These are phyloP conservation scores for Atherinomorus stipes DNA, from an alignment of 2,113 vertebrate species.

Conservation along the genomic window DNA sequence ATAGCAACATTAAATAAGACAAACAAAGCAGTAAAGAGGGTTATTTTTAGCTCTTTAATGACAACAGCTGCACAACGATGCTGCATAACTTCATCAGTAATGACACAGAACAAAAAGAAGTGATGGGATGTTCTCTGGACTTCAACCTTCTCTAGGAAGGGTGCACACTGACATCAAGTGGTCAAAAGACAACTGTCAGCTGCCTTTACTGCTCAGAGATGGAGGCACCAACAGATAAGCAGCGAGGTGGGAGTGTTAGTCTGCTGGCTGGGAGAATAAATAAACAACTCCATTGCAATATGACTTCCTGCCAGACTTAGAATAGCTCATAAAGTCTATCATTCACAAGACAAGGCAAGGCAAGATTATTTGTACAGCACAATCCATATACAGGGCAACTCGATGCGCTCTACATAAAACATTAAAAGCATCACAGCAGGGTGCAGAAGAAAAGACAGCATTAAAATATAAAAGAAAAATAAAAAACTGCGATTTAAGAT, in stretches of 20 bases:
- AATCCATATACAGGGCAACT: too few species aligned
- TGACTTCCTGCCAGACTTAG: too few species aligned
- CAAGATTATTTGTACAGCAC: too few species aligned
- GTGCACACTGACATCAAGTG: conserved; percentile 75
- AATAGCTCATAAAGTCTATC: too few species aligned
- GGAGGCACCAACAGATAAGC: neutral
- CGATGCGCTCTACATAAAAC: too few species aligned
- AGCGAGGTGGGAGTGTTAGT: neutral
- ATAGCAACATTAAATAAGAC: neutral
- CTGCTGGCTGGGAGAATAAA: too few species aligned
- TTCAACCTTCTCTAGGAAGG: conserved; percentile 31
- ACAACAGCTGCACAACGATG: neutral
- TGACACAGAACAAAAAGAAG: conserved; percentile 16
- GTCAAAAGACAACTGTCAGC: conserved; percentile 60
- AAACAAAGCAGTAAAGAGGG: neutral
- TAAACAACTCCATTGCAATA: too few species aligned
- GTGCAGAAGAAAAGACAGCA: too few species aligned
- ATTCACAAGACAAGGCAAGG: too few species aligned
- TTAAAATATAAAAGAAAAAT: too few species aligned
- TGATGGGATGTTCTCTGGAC: conserved; percentile 28
- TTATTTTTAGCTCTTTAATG: neutral
- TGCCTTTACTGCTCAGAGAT: neutral
- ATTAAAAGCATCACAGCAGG: too few species aligned
- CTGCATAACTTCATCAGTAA: conserved; percentile 2
- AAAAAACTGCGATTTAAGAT: too few species aligned